A percentile compares a stretch with the other conserved stretches of the same genome.
Conservation (phyloP, 2,113 vertebrate genomes). For the Brachyistius frenatus region DNA sequence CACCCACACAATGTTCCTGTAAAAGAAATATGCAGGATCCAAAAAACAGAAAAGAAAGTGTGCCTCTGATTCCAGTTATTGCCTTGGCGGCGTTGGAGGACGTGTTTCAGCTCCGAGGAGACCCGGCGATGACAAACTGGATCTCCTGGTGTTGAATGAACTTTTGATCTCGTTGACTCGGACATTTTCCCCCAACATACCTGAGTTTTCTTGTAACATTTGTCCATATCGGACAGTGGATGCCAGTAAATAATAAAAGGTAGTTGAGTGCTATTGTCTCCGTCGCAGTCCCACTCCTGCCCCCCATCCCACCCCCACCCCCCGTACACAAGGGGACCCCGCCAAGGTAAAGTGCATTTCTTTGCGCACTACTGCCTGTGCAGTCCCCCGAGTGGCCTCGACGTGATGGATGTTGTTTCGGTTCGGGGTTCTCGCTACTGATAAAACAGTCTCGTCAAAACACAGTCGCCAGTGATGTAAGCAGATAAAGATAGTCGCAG, state of each 20-base stretch:
- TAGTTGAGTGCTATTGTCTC: conserved; percentile 58
- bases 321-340: conserved; percentile 47
- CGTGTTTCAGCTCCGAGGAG: conserved; percentile 1
- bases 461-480: conserved; percentile 50
- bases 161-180: conserved; percentile 32
- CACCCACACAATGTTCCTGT: conserved; percentile 54
- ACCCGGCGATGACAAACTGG: conserved; percentile 28
- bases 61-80: conserved; percentile 30
- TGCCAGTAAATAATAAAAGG: conserved; percentile 62
- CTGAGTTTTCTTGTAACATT: not conserved
- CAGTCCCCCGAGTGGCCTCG: conserved; percentile 59
- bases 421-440: conserved; percentile 49
- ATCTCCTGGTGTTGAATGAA: conserved; percentile 6
- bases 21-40: conserved; percentile 42
- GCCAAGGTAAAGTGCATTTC: conserved; percentile 62
- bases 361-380: conserved; percentile 43
- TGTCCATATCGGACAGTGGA: conserved; percentile 40
- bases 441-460: conserved; percentile 74
- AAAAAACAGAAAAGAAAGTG: conserved; percentile 1
- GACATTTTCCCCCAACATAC: conserved; percentile 4
- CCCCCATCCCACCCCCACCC: conserved; percentile 23
- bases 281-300: conserved; percentile 8
- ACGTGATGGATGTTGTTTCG: conserved; percentile 79
- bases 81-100: conserved; percentile 13
- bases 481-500: conserved; percentile 73